Percentiles rank a stretch among this genome's conserved stretches.
These are phyloP conservation scores for Lissocephala sabroskyi DNA, from an alignment of 2,888 invertebrate species.

Conservation along the genomic window DNA sequence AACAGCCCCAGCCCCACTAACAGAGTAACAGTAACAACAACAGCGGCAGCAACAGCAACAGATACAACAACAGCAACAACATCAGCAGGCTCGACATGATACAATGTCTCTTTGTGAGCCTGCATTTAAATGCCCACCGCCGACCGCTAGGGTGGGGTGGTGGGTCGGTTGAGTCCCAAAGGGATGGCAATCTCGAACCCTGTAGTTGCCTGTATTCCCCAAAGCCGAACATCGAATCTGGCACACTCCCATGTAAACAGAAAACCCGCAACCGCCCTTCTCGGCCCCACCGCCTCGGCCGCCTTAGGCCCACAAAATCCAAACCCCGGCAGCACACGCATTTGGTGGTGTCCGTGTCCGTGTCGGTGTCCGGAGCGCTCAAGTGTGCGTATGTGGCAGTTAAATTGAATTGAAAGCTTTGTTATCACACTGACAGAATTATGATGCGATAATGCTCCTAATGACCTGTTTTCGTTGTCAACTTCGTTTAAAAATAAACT, in stretches of 20 bases:
- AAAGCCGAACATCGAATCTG: conserved; percentile 49
- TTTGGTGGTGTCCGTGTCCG: background rate
- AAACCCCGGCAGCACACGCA: conserved; percentile 18
- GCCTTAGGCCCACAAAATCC: conserved; percentile 6
- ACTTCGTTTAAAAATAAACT: conserved; percentile 60
- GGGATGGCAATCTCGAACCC: conserved; percentile 46
- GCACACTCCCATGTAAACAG: conserved; percentile 5
- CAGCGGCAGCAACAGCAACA: conserved; percentile 6
- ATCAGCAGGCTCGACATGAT: conserved; percentile 21
- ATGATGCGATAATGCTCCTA: conserved; percentile 61
- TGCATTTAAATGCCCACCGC: conserved; percentile 29
- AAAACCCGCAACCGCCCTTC: background rate
- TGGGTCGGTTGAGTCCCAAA: conserved; percentile 22
- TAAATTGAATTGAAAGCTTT: conserved; percentile 58
- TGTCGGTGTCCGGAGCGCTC: background rate
- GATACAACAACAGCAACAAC: conserved; percentile 6
- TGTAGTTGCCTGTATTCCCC: too few species aligned
- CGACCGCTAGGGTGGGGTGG: background rate
- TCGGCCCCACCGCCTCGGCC: background rate
- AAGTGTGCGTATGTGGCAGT: conserved; percentile 21
- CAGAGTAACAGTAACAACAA: conserved; percentile 18
- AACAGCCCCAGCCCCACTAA: conserved; percentile 18
- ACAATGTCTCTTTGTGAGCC: conserved; percentile 30
- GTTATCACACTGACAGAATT: conserved; percentile 60
- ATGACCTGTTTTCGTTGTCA: conserved; percentile 63